These are phyloP conservation scores for Drosophila anomalata DNA, from an alignment of 2,888 invertebrate species.

Conservation along the genomic window DNA sequence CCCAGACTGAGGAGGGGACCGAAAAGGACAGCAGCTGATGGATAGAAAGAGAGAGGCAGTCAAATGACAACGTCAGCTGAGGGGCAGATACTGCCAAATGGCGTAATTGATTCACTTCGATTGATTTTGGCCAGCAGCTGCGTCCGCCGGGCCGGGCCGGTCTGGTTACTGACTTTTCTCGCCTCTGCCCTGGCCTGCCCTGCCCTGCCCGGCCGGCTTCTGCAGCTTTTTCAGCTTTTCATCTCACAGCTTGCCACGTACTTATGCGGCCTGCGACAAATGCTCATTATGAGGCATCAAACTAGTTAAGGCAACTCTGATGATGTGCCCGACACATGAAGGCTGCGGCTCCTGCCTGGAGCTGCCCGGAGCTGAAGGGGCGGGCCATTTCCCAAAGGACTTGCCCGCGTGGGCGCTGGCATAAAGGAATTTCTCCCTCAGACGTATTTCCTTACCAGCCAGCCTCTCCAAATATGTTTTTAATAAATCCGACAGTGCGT, in stretches of 20 bases:
- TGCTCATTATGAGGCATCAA: constrained; percentile 54
- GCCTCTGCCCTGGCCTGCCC: background rate
- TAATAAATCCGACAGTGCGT: background rate
- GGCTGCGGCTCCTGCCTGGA: background rate
- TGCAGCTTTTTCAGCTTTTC: background rate
- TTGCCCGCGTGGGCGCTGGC: background rate
- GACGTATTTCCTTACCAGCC: background rate
- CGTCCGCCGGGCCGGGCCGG: background rate
- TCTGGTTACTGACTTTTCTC: constrained; percentile 35
- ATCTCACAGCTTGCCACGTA: constrained; percentile 35
- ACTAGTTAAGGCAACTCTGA: constrained; percentile 35
- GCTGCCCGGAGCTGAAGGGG: background rate
- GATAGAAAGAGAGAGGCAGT: constrained; percentile 12
- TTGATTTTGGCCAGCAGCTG: constrained; percentile 58
- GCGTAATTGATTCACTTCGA: constrained; percentile 74
- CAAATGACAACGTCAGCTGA: constrained; percentile 41
- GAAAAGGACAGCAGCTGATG: background rate
- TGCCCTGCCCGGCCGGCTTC: too few species aligned
- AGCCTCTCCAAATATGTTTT: background rate
- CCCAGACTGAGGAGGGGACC: background rate
- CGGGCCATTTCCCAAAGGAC: background rate
- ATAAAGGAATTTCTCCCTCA: background rate
- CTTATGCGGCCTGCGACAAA: constrained; percentile 40
- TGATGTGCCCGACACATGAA: constrained; percentile 9
- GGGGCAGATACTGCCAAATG: constrained; percentile 50